A percentile compares a stretch with the other conserved stretches of the same genome.
These are phyloP conservation scores for Luperina testacea DNA, from an alignment of 2,888 invertebrate genomes.

Conservation along the genomic window DNA sequence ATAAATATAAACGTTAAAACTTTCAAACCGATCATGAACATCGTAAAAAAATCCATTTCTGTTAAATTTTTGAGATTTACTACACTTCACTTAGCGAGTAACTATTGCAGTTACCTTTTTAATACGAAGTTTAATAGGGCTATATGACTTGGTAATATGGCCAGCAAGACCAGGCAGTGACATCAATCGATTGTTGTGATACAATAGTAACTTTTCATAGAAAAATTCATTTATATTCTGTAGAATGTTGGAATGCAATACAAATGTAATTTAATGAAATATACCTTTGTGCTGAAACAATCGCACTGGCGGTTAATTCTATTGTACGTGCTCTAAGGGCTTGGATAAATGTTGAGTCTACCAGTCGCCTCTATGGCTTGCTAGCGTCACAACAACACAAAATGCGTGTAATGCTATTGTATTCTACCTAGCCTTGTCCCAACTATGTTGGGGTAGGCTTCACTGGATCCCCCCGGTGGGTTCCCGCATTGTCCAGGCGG, in stretches of 20 bases:
- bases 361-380: not conserved
- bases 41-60: not conserved
- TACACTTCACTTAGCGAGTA: not conserved
- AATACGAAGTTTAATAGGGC: not conserved
- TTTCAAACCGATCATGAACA: not conserved
- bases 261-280: not conserved
- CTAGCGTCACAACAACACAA: not conserved
- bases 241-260: not conserved
- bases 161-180: slow-evolving; percentile 19
- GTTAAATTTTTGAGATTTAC: not conserved
- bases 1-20: not conserved
- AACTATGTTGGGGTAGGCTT: not conserved
- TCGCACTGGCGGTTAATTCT: not conserved
- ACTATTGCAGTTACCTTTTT: not conserved
- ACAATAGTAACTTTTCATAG: not conserved
- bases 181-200: slow-evolving; percentile 1
- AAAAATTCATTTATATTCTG: not conserved
- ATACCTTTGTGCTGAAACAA: slow-evolving; percentile 1
- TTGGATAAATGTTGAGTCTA: not conserved
- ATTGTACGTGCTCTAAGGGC: not conserved
- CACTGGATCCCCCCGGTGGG: too few species aligned
- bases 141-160: not conserved
- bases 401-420: not conserved
- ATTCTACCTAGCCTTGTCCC: not conserved
- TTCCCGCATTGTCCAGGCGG: too few species aligned